Base-by-base conservation (phyloP, 2,797 vertebrate species). In the Crypturellus tataupa region DNA sequence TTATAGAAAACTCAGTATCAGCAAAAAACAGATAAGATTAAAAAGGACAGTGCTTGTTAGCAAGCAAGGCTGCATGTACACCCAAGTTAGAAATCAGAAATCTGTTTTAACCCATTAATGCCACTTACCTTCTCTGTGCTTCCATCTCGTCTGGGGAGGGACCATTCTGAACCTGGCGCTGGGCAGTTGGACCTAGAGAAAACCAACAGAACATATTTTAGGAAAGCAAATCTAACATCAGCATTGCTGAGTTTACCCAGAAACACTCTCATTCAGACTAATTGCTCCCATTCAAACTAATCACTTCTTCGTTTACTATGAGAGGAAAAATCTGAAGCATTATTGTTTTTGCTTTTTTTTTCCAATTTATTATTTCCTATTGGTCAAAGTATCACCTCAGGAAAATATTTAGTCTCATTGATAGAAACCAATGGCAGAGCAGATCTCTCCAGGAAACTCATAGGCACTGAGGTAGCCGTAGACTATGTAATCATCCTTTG, bases 131-230 rank as follows among this genome's bases (percentile, higher is more conserved):
- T 98, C 99, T 99, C 95, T 99, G 99, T 68, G 98, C 98, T 97
- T 99, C 99, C 97, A 97, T 98, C 95, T 99, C 99, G 72, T 99
- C 99, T 58, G 99, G 98, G 85, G 98, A 98, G 27, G 99, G 99
- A 93, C 99, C 99, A 98, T 99, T 99, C 98, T 99, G 99, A 96
- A 99, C 98, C 91, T 99, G 99, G 85, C 99, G 99, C 96, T 99
- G 99, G 94, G 98, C 98, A 88, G 98, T 98, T 96, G 99, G 99
- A 98, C 99, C 99, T 99, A 93, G 20, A 71, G 95, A 84, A 96
- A 89, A 92, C 81, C 4, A 56, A 81, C 29, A 70, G 39, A 67
- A 68, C 16, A 37, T 58, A 44, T 40, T 87, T 58, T 58, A 90
- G 60, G 42, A 71, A 70, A 72, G 39, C 10, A 87, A 65, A 69